A percentile compares a stretch with the other conserved stretches of the same genome.
phyloP scores from a whole-genome alignment of 2,113 vertebrate species.

The Ranitomeya imitator region DNA sequence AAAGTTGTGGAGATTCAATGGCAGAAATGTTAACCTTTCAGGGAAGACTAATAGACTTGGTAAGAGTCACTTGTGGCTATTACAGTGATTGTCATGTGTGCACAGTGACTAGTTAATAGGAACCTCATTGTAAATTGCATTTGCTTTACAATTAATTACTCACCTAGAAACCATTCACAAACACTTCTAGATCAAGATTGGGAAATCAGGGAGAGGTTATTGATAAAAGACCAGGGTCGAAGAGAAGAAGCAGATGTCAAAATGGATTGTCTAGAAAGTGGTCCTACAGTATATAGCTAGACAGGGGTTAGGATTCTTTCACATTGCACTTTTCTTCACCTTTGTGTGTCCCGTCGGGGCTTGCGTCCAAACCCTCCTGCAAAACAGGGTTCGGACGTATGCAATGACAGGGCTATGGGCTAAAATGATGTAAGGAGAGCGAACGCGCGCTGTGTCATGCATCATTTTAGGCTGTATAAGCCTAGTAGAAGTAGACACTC shows the following conservation, averaged over 20 bases:
- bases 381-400: too few species aligned
- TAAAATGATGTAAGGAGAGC: too few species aligned
- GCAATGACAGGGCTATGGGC: too few species aligned
- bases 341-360: too few species aligned
- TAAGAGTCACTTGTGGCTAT: constrained; percentile 38
- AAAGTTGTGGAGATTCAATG: not conserved
- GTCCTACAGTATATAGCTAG: not conserved
- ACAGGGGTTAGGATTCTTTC: too few species aligned
- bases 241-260: not conserved
- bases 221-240: not conserved
- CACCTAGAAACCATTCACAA: constrained; percentile 16
- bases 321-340: too few species aligned
- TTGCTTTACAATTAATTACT: constrained; percentile 11
- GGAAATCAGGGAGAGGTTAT: not conserved
- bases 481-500: too few species aligned
- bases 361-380: too few species aligned
- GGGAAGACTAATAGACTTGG: not conserved
- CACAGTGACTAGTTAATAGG: constrained; percentile 26
- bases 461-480: too few species aligned
- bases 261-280: not conserved
- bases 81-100: constrained; percentile 21
- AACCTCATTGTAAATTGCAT: constrained; percentile 30
- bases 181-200: not conserved
- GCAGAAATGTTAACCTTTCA: not conserved
- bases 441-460: too few species aligned